Conservation (phyloP, 2,113 vertebrate genomes). For the Megaceryle maxima region DNA sequence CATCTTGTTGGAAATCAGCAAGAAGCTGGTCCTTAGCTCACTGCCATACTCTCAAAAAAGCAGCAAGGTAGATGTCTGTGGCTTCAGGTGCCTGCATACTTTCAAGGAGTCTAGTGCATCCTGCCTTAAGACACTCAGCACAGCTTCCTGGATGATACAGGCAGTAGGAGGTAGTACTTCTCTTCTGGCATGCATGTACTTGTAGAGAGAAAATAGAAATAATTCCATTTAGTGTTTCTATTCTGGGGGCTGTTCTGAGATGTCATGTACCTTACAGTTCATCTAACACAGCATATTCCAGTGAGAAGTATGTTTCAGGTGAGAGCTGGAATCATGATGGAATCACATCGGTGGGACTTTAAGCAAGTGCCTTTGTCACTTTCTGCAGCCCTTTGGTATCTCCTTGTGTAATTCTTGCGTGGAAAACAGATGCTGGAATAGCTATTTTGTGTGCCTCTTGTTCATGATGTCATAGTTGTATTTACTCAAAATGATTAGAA, state of each 20-base stretch:
- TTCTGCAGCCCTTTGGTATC: not conserved
- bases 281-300: not conserved
- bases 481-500: not conserved
- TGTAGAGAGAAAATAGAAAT: not conserved
- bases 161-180: not conserved
- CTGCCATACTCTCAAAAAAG: not conserved
- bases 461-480: not conserved
- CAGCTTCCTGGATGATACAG: not conserved
- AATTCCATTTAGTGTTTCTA: not conserved
- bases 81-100: not conserved
- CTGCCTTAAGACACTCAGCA: not conserved
- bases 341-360: not conserved
- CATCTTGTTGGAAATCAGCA: not conserved
- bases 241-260: not conserved
- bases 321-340: not conserved
- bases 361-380: not conserved
- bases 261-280: not conserved
- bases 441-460: not conserved
- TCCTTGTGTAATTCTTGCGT: not conserved
- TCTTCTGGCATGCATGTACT: not conserved
- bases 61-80: not conserved
- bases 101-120: not conserved
- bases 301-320: not conserved
- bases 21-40: not conserved
- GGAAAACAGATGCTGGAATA: not conserved